A percentile compares a stretch with the other conserved stretches of the same genome.
Conservation (phyloP, 2,888 invertebrate genomes). For the Caenorhabditis sinica region DNA sequence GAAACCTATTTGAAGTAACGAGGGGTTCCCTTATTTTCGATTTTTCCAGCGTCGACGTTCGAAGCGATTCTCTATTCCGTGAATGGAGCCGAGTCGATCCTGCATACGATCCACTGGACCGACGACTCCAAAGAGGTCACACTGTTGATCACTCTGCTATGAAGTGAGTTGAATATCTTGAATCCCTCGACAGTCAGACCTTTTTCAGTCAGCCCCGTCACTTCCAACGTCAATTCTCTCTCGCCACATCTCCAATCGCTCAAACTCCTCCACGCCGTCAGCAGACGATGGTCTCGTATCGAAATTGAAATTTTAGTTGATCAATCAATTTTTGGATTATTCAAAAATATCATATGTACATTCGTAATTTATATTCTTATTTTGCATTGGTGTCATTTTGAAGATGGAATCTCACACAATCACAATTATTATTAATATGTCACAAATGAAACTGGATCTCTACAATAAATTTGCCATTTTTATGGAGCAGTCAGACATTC, state of each 20-base stretch:
- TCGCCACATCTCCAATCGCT: slow-evolving; percentile 62
- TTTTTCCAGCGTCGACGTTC: slow-evolving; percentile 70
- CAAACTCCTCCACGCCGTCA: slow-evolving; percentile 59
- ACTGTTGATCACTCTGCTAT: slow-evolving; percentile 56
- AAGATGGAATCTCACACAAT: too few species aligned
- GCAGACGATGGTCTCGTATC: slow-evolving; percentile 61
- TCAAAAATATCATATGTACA: too few species aligned
- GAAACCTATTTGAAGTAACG: background rate
- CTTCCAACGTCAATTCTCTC: slow-evolving; percentile 66
- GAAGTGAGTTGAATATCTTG: slow-evolving; percentile 9
- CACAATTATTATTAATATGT: too few species aligned
- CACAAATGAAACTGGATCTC: too few species aligned
- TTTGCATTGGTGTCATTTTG: too few species aligned
- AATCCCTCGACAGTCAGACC: background rate
- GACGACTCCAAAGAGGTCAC: slow-evolving; percentile 53
- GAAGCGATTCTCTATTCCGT: slow-evolving; percentile 70
- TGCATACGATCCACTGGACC: slow-evolving; percentile 63
- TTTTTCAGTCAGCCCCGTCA: slow-evolving; percentile 45
- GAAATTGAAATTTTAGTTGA: slow-evolving; percentile 36
- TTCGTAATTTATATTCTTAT: too few species aligned
- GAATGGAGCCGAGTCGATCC: slow-evolving; percentile 74
- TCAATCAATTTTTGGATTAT: too few species aligned
- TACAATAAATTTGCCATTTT: too few species aligned
- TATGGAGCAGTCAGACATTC: too few species aligned
- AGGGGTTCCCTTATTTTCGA: too few species aligned